Evolutionary conservation across 2,888 invertebrate species (phyloP), one percentile per base, ranked within the genome.

Genomic region (Zygothrica quintamaculata): DNA sequence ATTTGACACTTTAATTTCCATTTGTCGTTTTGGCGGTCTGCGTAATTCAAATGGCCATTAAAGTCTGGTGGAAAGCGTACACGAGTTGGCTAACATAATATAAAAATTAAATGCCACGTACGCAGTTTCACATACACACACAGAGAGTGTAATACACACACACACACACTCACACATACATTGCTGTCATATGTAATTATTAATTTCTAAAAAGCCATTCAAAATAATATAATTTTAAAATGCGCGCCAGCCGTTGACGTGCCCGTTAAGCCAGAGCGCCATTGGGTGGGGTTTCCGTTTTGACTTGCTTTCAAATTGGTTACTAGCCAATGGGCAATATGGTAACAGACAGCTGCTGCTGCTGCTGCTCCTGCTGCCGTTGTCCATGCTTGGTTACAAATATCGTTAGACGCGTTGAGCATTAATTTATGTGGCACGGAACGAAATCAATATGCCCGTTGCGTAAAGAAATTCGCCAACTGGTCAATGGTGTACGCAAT

Each of bases 171-270:
- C 22, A 16, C 18, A 43, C 31, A 16, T 39, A 16, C 44, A 46
- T 29, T 42, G 56, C 62, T 65, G 87, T 77, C 87, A 80, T 66
- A 68, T 81, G 87, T 84, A 84, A 87, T 81, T 81, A 81, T 84
- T 84, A 84, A 84, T 81, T 81, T 81, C 87, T 84, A 87, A 87
- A 80, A 81, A 87, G 85, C 85, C 85, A 81, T 87, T 87, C 87
- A 87, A 77, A 87, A 81, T 87, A 85, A 84, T 86, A 86, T 86
- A 84, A 81, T 81, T 87, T 84, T 66, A 87, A 85, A 81, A 81
- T 74, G 58, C 50, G 44, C 55, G 48, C 37, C 34, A 42, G 57
- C 37, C 60, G 80, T 56, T 74, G 84, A 84, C 79, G 77, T 84
- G 81, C 50, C 57, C 1, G 53, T 25, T 9, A 12, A 48, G 39